A percentile compares a stretch with the other conserved stretches of the same genome.
These are phyloP conservation scores for Pterocles burchelli DNA, from an alignment of 2,113 vertebrate genomes.

Conservation along the genomic window DNA sequence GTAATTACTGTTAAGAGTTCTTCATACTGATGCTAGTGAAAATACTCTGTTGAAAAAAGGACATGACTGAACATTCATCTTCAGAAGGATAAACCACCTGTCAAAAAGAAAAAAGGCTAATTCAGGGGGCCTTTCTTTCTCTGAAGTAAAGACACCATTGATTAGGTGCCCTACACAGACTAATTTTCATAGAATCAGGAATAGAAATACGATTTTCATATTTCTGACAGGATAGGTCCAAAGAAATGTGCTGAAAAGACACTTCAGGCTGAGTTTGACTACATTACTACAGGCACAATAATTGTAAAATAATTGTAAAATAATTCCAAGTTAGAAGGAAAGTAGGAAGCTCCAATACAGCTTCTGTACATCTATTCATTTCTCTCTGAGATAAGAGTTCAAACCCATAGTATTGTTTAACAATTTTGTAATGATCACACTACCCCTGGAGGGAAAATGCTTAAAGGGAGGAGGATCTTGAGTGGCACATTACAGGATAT, in stretches of 20 bases:
- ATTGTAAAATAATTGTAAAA: neutral
- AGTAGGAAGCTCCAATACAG: neutral
- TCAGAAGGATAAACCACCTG: conserved; percentile 15
- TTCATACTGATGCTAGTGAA: neutral
- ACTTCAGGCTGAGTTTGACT: neutral
- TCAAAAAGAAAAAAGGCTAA: neutral
- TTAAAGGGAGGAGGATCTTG: neutral
- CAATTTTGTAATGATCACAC: neutral
- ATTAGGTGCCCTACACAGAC: neutral
- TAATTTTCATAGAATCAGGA: neutral
- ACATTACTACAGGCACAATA: neutral
- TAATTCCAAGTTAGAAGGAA: neutral
- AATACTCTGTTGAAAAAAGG: neutral
- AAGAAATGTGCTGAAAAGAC: neutral
- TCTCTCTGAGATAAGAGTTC: neutral
- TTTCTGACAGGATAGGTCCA: neutral
- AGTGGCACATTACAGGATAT: neutral
- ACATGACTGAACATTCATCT: neutral
- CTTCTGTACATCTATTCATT: neutral
- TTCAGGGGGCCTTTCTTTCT: neutral
- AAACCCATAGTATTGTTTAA: neutral
- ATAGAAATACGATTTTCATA: neutral
- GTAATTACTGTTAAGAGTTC: neutral
- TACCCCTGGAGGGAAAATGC: neutral
- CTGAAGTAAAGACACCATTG: neutral